phyloP scores from a whole-genome alignment of 2,113 vertebrate genomes.

The Calidris pygmaea region DNA sequence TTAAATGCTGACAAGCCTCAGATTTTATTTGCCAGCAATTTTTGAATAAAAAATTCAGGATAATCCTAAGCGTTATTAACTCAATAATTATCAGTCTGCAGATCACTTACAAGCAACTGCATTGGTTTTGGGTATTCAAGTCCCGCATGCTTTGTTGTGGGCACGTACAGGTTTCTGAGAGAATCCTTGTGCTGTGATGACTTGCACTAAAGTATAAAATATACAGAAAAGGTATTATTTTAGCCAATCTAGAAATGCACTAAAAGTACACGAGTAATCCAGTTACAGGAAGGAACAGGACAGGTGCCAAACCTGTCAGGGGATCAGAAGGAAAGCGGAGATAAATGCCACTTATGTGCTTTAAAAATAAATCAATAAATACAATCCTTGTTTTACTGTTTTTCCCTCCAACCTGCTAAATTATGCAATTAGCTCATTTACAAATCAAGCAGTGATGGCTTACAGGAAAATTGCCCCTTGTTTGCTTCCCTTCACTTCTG shows the following conservation, averaged over 20 bases:
- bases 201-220: conserved; percentile 8
- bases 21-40: not conserved
- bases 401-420: not conserved
- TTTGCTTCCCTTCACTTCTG: conserved; percentile 4
- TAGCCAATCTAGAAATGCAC: not conserved
- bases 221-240: conserved; percentile 16
- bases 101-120: not conserved
- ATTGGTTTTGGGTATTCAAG: not conserved
- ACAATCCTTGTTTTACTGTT: conserved; percentile 25
- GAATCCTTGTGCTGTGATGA: not conserved
- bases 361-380: conserved; percentile 48
- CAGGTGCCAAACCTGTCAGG: conserved; percentile 24
- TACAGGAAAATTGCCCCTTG: not conserved
- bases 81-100: not conserved
- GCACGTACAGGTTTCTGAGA: not conserved
- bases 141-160: not conserved
- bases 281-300: conserved; percentile 46
- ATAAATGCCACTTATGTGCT: conserved; percentile 18
- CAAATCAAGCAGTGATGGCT: not conserved
- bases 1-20: not conserved
- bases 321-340: not conserved
- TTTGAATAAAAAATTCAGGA: not conserved
- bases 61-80: not conserved
- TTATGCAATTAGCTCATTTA: conserved; percentile 11
- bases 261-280: conserved; percentile 1